A percentile compares a stretch with the other conserved stretches of the same genome.
phyloP scores from a whole-genome alignment of 2,888 invertebrate genomes.

The Gonocerus acuteangulatus region DNA sequence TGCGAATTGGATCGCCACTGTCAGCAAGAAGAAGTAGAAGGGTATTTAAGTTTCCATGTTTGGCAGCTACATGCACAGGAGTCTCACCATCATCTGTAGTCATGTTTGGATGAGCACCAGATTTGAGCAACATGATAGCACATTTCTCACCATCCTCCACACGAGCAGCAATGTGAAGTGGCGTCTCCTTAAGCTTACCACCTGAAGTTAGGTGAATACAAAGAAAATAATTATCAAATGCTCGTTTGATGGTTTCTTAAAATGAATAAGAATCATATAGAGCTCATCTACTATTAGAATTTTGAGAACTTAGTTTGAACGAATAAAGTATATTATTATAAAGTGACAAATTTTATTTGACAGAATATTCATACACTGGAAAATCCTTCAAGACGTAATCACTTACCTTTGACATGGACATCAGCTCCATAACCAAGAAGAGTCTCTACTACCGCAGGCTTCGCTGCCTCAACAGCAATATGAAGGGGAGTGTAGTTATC shows the following conservation, averaged over 20 bases:
- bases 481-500: conserved; percentile 97
- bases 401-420: conserved; percentile 84
- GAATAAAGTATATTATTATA: too few species aligned
- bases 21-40: conserved; percentile 82
- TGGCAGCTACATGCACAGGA: conserved; percentile 91
- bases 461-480: conserved; percentile 90
- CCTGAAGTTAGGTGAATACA: too few species aligned
- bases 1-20: conserved; percentile 84
- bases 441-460: conserved; percentile 91
- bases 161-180: conserved; percentile 92
- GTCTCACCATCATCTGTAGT: conserved; percentile 94
- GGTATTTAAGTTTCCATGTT: conserved; percentile 82
- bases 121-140: conserved; percentile 93
- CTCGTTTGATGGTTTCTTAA: too few species aligned
- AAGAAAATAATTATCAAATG: too few species aligned
- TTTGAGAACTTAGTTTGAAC: too few species aligned
- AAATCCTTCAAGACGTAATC: too few species aligned
- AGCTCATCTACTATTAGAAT: too few species aligned
- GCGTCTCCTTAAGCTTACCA: conserved; percentile 83
- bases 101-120: conserved; percentile 93
- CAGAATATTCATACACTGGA: too few species aligned
- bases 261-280: too few species aligned
- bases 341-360: too few species aligned
- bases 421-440: conserved; percentile 90
- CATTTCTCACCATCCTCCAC: conserved; percentile 86